phyloP scores from a whole-genome alignment of 2,113 vertebrate genomes.

The Prionailurus bengalensis region DNA sequence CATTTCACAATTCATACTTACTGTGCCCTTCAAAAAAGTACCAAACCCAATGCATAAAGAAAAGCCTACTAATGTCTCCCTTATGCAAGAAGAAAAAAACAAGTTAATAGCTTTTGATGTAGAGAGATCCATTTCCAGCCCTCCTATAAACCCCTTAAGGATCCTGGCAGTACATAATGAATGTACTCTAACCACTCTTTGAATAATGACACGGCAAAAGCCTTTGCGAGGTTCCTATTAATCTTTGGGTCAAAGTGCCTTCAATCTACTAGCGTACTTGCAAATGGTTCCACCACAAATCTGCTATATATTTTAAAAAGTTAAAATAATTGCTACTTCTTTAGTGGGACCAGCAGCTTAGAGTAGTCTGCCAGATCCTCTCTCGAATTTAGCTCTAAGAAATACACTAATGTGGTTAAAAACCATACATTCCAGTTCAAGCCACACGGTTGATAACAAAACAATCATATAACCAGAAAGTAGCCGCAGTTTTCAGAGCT shows the following conservation, averaged over 20 bases:
- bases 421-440: neutral
- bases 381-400: neutral
- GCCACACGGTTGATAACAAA: neutral
- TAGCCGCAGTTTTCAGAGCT: neutral
- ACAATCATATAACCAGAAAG: neutral
- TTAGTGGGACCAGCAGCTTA: neutral
- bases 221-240: neutral
- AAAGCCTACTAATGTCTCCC: neutral
- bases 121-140: conserved; percentile 31
- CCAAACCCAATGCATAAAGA: neutral
- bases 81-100: neutral
- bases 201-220: conserved; percentile 41
- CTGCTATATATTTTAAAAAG: neutral
- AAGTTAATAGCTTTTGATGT: conserved; percentile 50
- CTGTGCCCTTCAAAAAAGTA: conserved; percentile 18
- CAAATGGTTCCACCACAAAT: neutral
- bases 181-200: neutral
- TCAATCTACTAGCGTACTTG: neutral
- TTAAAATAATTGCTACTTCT: conserved; percentile 31
- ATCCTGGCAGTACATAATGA: neutral
- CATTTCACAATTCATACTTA: conserved; percentile 36
- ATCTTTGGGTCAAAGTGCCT: neutral
- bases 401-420: neutral
- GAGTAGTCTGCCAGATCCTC: neutral
- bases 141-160: neutral